Evolutionary conservation across 1,140 invertebrate genomes (phyloP).

Genomic region (Aphis gossypii): DNA sequence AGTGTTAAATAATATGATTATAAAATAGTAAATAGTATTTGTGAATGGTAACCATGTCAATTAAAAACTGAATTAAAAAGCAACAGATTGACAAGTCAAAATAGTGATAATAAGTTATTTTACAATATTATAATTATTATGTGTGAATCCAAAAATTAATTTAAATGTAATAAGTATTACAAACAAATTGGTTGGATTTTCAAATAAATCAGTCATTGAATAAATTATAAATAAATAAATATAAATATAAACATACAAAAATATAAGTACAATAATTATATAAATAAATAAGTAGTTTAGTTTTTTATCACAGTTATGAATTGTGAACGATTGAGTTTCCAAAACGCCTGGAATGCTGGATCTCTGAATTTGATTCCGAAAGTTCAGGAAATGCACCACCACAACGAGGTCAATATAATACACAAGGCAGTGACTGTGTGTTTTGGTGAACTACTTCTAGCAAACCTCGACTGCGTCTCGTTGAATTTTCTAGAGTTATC

Average conservation of each 20-base stretch:
- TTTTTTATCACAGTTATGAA: constrained; percentile 3
- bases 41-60: background rate
- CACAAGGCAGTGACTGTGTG: background rate
- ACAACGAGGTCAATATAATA: background rate
- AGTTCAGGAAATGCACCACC: background rate
- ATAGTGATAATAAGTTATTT: background rate
- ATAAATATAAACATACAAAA: background rate
- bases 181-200: background rate
- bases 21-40: background rate
- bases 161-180: background rate
- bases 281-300: background rate
- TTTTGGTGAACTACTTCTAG: background rate
- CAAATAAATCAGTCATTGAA: background rate
- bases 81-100: background rate
- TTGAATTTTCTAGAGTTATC: background rate
- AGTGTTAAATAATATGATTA: background rate
- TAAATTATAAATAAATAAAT: background rate
- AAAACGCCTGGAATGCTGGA: background rate
- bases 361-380: background rate
- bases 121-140: too few relatives aligned
- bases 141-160: too few relatives aligned
- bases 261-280: background rate
- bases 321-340: background rate
- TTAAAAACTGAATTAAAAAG: background rate
- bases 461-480: background rate